Evolutionary conservation across 1,140 invertebrate genomes (phyloP), one percentile per base, ranked within the genome.

Genomic region (Drosophila lacertosa): DNA sequence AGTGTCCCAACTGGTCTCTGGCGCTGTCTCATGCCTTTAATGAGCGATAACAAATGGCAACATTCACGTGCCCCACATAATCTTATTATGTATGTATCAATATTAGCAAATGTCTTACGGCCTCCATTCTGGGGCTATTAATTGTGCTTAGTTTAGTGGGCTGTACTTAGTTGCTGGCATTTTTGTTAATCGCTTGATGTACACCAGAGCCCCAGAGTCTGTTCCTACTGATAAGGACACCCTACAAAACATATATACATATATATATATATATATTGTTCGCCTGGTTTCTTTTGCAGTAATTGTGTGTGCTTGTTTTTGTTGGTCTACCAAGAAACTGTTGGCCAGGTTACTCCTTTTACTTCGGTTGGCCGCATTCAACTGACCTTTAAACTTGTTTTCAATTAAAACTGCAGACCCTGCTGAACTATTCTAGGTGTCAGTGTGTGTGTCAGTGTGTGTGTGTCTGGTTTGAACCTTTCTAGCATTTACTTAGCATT

Each of bases 401-500:
- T 88, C 81, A 84, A 84, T 84, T 84, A 88, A 77, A 68, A 74
- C 45, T 77, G 69, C 57, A 65, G 68, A 64, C 47, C 54, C 11
- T 22, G 39, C n/a, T 40, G 35, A 33, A 44, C 37, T 64, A 54
- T 55, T 55, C 35, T 24, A 20, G 33, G 33, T 35, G 37, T 24
- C 16, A 5, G 35, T 16, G 45, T 48, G 20, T 16, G 24, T 47
- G 40, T 11, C 29, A 26, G 39, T 47, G 39, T 54, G 9, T 24
- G 15, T 53, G 40, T 50, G 44, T 69, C 58, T 62, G 33, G 45
- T n/a, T n/a, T 74, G 54, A 74, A 73, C 80, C 72, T 68, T 75
- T 84, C 55, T 84, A 65, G 81, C 81, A 83, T 83, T 83, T 83
- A 83, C 81, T 83, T 83, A 86, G 81, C 76, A 86, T 83, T 83